phyloP scores from a whole-genome alignment of 2,113 vertebrate species.

The Pterocles orientalis region DNA sequence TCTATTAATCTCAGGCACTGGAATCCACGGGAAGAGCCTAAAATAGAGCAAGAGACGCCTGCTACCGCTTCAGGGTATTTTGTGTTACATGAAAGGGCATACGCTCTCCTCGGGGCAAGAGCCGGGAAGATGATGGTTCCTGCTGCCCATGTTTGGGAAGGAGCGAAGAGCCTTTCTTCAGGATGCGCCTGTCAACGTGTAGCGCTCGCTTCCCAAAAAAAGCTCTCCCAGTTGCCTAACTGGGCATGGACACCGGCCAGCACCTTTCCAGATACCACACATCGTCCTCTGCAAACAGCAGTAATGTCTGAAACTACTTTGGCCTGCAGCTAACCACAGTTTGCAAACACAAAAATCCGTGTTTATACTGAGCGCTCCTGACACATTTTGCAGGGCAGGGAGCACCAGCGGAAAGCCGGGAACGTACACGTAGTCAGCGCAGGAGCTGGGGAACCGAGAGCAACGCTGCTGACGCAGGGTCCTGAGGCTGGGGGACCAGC shows the following conservation, averaged over 20 bases:
- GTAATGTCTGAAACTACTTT: not conserved
- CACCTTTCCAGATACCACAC: not conserved
- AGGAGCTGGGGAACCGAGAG: not conserved
- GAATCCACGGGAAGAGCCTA: not conserved
- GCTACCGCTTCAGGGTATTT: not conserved
- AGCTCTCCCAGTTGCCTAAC: not conserved
- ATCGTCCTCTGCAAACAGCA: not conserved
- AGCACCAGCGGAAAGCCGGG: rapidly evolving
- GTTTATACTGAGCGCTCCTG: slow-evolving; percentile 1
- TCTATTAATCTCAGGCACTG: not conserved
- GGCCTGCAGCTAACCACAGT: not conserved
- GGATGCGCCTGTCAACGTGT: not conserved
- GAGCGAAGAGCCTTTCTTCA: not conserved
- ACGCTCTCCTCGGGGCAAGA: not conserved
- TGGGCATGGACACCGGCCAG: not conserved
- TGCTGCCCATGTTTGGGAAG: slow-evolving; percentile 54
- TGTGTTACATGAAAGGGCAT: not conserved
- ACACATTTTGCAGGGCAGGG: not conserved
- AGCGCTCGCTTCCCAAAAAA: not conserved
- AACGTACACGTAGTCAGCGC: rapidly evolving
- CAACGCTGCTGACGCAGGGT: rapidly evolving
- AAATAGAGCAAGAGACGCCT: slow-evolving; percentile 11
- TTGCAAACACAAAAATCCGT: not conserved
- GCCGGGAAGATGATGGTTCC: not conserved
- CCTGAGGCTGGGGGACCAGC: not conserved